A percentile compares a stretch with the other conserved stretches of the same genome.
These are phyloP conservation scores for Lasioglossum calceatum DNA, from an alignment of 2,888 invertebrate genomes.

Conservation along the genomic window DNA sequence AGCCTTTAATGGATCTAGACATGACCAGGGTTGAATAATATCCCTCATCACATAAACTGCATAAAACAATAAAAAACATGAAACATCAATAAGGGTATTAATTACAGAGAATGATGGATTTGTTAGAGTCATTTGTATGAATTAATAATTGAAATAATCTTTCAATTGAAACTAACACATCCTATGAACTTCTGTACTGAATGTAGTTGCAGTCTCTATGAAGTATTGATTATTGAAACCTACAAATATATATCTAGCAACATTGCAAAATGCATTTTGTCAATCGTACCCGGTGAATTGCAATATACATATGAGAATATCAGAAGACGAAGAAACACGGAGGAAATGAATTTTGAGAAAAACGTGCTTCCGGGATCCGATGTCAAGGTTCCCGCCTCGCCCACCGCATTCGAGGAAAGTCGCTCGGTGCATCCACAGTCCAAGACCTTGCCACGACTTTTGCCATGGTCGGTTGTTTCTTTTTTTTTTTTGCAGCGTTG, in stretches of 20 bases:
- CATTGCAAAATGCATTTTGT: not conserved
- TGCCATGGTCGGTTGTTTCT: conserved; percentile 35
- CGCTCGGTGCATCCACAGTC: not conserved
- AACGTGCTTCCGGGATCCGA: not conserved
- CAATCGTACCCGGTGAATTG: no score
- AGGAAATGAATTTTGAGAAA: not conserved
- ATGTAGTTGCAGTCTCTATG: not conserved
- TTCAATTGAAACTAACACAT: not conserved
- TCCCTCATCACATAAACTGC: not conserved
- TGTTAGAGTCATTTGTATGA: not conserved
- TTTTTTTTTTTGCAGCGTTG: conserved; percentile 34
- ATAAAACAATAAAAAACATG: not conserved
- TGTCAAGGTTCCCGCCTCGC: not conserved
- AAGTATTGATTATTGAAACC: no score
- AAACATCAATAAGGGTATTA: no score
- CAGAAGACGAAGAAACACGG: not conserved
- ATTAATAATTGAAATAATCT: not conserved
- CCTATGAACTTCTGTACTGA: not conserved
- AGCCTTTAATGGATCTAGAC: not conserved
- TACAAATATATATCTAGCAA: not conserved
- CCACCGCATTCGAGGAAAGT: not conserved
- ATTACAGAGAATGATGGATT: not conserved
- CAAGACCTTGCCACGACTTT: conserved; percentile 59
- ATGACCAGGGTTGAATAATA: not conserved
- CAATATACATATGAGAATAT: not conserved